Evolutionary conservation across 1,140 invertebrate species (phyloP).

Genomic region (Doryteuthis pealeii): DNA sequence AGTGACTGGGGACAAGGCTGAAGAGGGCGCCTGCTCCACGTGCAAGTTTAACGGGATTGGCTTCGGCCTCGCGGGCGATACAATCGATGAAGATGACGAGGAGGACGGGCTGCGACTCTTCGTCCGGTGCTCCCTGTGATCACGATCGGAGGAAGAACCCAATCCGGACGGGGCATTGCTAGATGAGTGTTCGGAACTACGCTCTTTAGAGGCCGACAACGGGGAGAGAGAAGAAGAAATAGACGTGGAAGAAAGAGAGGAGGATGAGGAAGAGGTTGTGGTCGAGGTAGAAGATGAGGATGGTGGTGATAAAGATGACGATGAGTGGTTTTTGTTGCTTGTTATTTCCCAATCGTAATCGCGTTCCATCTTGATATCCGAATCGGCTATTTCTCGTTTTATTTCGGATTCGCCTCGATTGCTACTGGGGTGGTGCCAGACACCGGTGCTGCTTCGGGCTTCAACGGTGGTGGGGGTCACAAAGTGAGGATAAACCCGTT

Average conservation of each 20-base stretch:
- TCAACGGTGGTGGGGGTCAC: constrained; percentile 44
- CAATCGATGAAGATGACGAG: not conserved
- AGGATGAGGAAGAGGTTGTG: not conserved
- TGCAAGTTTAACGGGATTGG: constrained; percentile 15
- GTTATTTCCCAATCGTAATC: too few species aligned
- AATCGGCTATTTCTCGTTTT: not conserved
- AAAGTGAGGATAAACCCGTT: constrained; percentile 45
- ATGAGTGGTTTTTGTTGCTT: too few species aligned
- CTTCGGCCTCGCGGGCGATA: constrained; percentile 23
- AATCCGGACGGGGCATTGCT: too few species aligned
- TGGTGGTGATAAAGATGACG: not conserved
- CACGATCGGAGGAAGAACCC: not conserved
- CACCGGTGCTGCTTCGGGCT: constrained; percentile 42
- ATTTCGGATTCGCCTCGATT: not conserved
- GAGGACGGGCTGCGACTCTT: not conserved
- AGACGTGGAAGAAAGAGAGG: not conserved
- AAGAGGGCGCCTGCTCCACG: constrained; percentile 20
- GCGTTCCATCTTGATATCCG: not conserved
- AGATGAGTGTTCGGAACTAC: too few species aligned
- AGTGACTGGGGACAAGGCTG: constrained; percentile 21
- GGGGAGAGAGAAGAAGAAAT: not conserved
- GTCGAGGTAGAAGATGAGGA: not conserved
- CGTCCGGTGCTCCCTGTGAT: not conserved
- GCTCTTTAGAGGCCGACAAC: not conserved
- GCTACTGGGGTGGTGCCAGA: constrained; percentile 16